phyloP scores from a whole-genome alignment of 2,113 vertebrate genomes.

The Harpagus bidentatus region DNA sequence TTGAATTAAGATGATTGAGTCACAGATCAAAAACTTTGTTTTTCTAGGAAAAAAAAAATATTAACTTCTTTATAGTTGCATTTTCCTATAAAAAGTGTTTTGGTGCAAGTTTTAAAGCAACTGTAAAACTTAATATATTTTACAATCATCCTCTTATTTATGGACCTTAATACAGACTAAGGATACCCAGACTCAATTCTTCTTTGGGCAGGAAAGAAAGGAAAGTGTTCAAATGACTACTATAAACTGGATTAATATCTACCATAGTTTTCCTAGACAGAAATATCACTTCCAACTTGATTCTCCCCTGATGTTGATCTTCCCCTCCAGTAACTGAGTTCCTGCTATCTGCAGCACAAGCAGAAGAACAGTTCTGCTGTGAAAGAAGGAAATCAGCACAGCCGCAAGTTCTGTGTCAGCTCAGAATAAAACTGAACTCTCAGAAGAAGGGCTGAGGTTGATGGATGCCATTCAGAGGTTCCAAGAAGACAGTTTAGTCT shows the following conservation, averaged over 20 bases:
- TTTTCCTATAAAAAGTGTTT: neutral
- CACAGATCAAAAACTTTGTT: neutral
- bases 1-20: neutral
- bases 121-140: neutral
- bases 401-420: neutral
- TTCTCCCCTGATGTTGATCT: neutral
- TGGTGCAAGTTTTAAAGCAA: neutral
- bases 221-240: neutral
- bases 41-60: neutral
- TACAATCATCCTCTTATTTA: neutral
- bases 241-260: neutral
- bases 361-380: neutral
- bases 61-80: neutral
- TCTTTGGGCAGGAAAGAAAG: neutral
- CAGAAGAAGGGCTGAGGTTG: neutral
- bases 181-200: neutral
- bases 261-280: neutral
- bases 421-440: neutral
- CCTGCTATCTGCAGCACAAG: neutral
- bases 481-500: neutral
- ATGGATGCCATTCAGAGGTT: neutral
- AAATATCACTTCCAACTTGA: neutral
- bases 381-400: neutral
- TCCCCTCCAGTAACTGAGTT: neutral
- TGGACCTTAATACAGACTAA: neutral